Conservation (phyloP, 1,140 invertebrate species). For the Rhynchophorus ferrugineus region DNA sequence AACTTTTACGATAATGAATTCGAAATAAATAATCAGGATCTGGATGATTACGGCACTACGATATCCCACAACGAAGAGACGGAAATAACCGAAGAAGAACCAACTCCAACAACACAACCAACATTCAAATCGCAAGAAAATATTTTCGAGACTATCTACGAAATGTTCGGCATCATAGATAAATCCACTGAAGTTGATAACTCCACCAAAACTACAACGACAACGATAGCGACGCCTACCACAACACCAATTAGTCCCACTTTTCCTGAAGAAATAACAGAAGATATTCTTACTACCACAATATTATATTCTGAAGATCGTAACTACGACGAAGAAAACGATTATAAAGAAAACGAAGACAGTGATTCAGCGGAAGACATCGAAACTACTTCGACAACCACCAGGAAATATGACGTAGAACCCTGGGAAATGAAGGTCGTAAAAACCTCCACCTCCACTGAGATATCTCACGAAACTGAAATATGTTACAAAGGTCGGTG, state of each 20-base stretch:
- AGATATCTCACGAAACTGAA: conserved; percentile 76
- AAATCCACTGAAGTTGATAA: conserved; percentile 14
- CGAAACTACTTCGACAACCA: neutral
- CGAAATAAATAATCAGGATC: neutral
- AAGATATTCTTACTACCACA: conserved; percentile 15
- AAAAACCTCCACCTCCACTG: conserved; percentile 63
- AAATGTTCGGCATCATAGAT: conserved; percentile 30
- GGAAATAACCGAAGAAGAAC: conserved; percentile 1
- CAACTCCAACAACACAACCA: conserved; percentile 24
- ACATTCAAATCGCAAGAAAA: conserved; percentile 28
- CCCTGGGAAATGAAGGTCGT: conserved; percentile 47
- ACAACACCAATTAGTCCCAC: conserved; percentile 19
- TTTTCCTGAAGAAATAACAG: conserved; percentile 31
- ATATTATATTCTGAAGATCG: conserved; percentile 19
- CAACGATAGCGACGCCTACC: conserved; percentile 4
- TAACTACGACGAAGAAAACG: conserved; percentile 30
- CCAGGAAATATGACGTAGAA: conserved; percentile 37
- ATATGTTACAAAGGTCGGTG: conserved; percentile 78
- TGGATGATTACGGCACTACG: conserved; percentile 4
- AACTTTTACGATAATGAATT: neutral
- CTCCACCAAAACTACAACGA: neutral
- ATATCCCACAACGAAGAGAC: neutral
- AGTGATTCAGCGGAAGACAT: conserved; percentile 24
- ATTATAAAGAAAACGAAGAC: conserved; percentile 22
- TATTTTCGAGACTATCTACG: conserved; percentile 42